Evolutionary conservation across 2,888 invertebrate genomes (phyloP).

Genomic region (Willowsia nigromaculata): DNA sequence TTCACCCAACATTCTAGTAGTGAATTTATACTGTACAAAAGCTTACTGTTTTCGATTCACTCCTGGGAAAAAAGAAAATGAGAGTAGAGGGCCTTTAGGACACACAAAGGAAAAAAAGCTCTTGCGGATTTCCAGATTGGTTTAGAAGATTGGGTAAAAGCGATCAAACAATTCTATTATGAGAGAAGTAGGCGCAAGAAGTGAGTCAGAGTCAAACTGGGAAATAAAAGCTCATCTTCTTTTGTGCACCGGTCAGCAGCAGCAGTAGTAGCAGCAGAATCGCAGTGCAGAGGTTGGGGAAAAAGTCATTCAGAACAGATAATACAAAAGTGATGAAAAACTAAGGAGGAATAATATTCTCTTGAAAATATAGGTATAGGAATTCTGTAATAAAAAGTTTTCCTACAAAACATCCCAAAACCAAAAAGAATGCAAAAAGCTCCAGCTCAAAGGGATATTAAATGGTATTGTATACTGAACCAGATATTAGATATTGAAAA

Average conservation of each 20-base stretch:
- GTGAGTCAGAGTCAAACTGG: not conserved
- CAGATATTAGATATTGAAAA: too few species aligned
- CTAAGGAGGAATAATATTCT: not conserved
- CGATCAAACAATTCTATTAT: conserved; percentile 13
- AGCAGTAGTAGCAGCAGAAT: not conserved
- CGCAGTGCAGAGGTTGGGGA: not conserved
- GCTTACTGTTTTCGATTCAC: conserved; percentile 10
- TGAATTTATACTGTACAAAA: not conserved
- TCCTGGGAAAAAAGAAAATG: not conserved
- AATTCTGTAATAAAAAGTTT: not conserved
- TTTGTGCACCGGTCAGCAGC: conserved; percentile 8
- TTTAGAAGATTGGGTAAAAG: conserved; percentile 22
- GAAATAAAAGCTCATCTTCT: not conserved
- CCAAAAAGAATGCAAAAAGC: too few species aligned
- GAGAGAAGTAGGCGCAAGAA: not conserved
- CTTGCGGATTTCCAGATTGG: conserved; percentile 22
- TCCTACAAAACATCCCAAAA: too few species aligned
- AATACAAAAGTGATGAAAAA: not conserved
- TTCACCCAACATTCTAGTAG: not conserved
- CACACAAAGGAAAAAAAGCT: conserved; percentile 23
- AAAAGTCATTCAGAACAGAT: not conserved
- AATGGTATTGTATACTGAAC: too few species aligned
- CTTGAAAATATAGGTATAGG: not conserved
- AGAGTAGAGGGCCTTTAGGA: not conserved
- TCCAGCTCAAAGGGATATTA: too few species aligned